Conservation (phyloP, 1,140 invertebrate species). For the Phthorimaea operculella region DNA sequence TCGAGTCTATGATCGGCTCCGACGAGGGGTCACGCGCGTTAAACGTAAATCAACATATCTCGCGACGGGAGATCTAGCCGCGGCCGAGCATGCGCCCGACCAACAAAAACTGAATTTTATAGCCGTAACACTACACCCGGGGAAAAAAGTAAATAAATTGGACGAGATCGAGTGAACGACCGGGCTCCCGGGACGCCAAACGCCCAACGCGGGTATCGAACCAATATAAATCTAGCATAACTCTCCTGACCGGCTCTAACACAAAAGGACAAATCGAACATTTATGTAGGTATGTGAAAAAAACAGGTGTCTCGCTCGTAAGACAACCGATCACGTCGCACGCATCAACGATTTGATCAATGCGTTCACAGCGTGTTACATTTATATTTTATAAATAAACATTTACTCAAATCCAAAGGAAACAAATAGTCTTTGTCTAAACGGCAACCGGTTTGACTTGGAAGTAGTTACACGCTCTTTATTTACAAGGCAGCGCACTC, state of each 20-base stretch:
- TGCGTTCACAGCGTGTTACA: too few species aligned
- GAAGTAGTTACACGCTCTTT: background rate
- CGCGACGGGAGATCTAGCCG: constrained; percentile 61
- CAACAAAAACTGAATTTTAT: constrained; percentile 63
- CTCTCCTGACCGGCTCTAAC: background rate
- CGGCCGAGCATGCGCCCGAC: constrained; percentile 39
- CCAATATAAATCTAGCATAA: constrained; percentile 4
- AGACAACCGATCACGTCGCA: too few species aligned
- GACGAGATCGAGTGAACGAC: constrained; percentile 39
- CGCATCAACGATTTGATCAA: too few species aligned
- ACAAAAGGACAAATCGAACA: constrained; percentile 4
- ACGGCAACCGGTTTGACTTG: background rate
- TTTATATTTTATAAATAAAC: too few species aligned
- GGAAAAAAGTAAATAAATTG: constrained; percentile 61
- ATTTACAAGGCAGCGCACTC: background rate
- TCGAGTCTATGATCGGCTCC: constrained; percentile 61
- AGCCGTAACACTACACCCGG: constrained; percentile 60
- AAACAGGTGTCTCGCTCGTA: background rate
- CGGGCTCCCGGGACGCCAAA: constrained; percentile 12
- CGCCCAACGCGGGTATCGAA: constrained; percentile 8
- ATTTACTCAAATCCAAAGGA: background rate
- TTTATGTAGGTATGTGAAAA: background rate
- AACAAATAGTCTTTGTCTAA: background rate
- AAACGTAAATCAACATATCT: constrained; percentile 67
- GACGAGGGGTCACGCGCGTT: constrained; percentile 62